phyloP scores from a whole-genome alignment of 2,797 vertebrate species.

The Cossypha heuglini region DNA sequence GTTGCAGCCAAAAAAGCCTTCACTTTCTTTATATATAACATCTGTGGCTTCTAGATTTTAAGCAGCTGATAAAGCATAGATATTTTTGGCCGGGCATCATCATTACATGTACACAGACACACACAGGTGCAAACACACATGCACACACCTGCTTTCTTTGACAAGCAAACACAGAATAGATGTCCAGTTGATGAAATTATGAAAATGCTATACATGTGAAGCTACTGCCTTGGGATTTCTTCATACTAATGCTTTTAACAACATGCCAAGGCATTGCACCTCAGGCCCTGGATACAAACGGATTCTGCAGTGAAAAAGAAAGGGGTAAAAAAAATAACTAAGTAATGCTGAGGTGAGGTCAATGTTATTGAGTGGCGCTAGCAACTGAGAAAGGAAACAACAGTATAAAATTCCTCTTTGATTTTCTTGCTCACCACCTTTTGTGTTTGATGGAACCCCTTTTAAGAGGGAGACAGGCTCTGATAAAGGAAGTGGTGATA shows the following conservation, averaged over 20 bases:
- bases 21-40: neutral
- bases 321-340: neutral
- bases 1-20: neutral
- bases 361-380: neutral
- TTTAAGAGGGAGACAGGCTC: neutral
- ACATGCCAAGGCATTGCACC: neutral
- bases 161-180: neutral
- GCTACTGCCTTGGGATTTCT: constrained; percentile 4
- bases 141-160: neutral
- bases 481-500: neutral
- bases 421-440: neutral
- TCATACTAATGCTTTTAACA: constrained; percentile 31
- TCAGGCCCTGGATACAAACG: neutral
- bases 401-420: neutral
- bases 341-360: neutral
- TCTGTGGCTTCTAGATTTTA: neutral
- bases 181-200: neutral
- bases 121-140: neutral
- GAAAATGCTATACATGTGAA: constrained; percentile 17
- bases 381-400: neutral
- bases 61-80: neutral
- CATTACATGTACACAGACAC: neutral
- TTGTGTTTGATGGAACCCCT: neutral
- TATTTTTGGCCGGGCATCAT: neutral
- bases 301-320: neutral